Evolutionary conservation across 2,113 vertebrate genomes (phyloP).

Genomic region (Pangasianodon hypophthalmus): DNA sequence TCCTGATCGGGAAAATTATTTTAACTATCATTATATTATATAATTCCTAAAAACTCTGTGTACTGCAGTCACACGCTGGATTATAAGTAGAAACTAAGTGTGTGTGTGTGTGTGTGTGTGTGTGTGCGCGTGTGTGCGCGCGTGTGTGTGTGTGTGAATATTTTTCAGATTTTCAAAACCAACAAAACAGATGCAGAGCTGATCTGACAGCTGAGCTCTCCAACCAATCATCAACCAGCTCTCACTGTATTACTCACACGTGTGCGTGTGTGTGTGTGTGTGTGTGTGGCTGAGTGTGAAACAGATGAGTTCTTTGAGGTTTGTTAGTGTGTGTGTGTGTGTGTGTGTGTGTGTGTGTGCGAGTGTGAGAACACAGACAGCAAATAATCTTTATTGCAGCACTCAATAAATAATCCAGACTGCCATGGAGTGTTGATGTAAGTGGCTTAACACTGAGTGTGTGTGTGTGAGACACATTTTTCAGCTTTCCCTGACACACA

Average conservation of each 20-base stretch:
- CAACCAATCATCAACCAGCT: no score
- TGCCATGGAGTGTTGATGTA: neutral
- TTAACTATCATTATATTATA: neutral
- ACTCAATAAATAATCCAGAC: slow-evolving; percentile 4
- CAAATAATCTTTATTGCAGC: neutral
- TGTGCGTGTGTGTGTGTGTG: no score
- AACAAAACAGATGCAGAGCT: neutral
- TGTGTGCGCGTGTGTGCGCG: slow-evolving; percentile 26
- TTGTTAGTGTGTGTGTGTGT: neutral
- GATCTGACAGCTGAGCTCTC: no score
- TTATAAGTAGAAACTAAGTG: no score
- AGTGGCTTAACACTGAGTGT: neutral
- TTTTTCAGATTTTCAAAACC: neutral
- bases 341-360: neutral
- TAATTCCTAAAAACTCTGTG: no score
- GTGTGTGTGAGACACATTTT: neutral
- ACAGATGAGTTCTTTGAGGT: neutral
- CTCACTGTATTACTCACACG: no score
- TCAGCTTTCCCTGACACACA: neutral
- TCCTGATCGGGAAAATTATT: neutral
- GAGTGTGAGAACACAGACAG: neutral
- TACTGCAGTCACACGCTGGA: neutral
- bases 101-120: slow-evolving; percentile 21
- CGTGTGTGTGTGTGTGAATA: neutral
- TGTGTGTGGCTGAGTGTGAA: no score